Evolutionary conservation across 2,797 vertebrate species (phyloP), one percentile per base, ranked within the genome.

Genomic region (Esox lucius): DNA sequence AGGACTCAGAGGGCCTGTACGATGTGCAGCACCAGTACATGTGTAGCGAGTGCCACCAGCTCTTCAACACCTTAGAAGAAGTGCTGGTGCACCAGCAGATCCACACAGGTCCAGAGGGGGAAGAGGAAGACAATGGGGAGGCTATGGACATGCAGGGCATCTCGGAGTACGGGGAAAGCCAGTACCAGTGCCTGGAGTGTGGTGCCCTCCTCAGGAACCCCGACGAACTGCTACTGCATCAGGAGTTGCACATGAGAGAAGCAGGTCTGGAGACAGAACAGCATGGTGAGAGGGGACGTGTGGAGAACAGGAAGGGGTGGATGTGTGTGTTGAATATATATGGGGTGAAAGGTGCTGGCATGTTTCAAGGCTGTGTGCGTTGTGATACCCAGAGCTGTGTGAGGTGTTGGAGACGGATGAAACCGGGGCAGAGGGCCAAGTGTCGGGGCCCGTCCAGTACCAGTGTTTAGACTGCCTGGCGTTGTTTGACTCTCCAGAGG

Each of bases 161-260:
- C 62, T 65, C 82, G 0, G 91, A 90, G 70, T 46, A 83, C 49
- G 91, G 78, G 19, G 95, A 97, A 24, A 91, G 87, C 78, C 96
- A 97, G 68, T 97, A 96, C 84, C 97, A 98, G 78, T 98, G 97
- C 80, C 85, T 98, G 85, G 96, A 97, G 84, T 98, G 96, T 12
- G 96, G 96, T 3, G 90, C 94, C 53, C 87, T 98, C 3, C 90
- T 98, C 0, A 65, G 95, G 62, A 94, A 96, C 7, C 93, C 96
- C 0, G 94, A 95, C 0, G 96, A 98, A 80, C 93, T 98, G 35
- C 86, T 98, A 83, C 94, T 95, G 78, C 97, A 98, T 78, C 96
- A 98, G 78, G 97, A 97, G 83, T 88, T 97, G 78, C 97, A 98
- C 83, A 91, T 97, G 88, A 94, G 95, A 73, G 92, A 96, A 53